A percentile compares a stretch with the other conserved stretches of the same genome.
Conservation (phyloP, 1,140 invertebrate species). For the Papilio polytes region DNA sequence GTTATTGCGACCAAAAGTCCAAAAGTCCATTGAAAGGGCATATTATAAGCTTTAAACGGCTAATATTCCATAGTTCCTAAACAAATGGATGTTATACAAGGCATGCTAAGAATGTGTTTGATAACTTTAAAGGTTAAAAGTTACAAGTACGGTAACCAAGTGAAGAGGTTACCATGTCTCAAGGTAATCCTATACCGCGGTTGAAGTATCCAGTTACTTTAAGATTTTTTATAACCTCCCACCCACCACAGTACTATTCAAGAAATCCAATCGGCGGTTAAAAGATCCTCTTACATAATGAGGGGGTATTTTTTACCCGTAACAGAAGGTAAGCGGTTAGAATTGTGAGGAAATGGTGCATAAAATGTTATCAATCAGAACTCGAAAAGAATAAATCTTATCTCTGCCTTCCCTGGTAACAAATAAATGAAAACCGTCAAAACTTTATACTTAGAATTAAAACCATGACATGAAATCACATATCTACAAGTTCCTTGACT, state of each 20-base stretch:
- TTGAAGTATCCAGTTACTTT: constrained; percentile 62
- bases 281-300: constrained; percentile 64
- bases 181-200: constrained; percentile 68
- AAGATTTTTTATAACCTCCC: constrained; percentile 55
- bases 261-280: constrained; percentile 62
- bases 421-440: not conserved
- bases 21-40: not conserved
- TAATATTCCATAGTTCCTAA: not conserved
- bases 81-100: not conserved
- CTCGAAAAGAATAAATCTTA: too few relatives aligned
- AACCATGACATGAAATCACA: not conserved
- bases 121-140: constrained; percentile 24
- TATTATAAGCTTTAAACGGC: not conserved
- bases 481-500: not conserved
- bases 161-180: constrained; percentile 67
- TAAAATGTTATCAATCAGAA: not conserved
- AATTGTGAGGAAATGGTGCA: constrained; percentile 1
- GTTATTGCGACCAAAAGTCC: not conserved
- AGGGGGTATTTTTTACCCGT: constrained; percentile 41
- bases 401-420: not conserved
- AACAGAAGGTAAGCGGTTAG: constrained; percentile 25
- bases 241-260: constrained; percentile 63
- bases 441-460: not conserved
- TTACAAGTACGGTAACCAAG: constrained; percentile 47
- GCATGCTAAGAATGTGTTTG: not conserved